phyloP scores from a whole-genome alignment of 2,797 vertebrate genomes.

The Nannoperca australis region DNA sequence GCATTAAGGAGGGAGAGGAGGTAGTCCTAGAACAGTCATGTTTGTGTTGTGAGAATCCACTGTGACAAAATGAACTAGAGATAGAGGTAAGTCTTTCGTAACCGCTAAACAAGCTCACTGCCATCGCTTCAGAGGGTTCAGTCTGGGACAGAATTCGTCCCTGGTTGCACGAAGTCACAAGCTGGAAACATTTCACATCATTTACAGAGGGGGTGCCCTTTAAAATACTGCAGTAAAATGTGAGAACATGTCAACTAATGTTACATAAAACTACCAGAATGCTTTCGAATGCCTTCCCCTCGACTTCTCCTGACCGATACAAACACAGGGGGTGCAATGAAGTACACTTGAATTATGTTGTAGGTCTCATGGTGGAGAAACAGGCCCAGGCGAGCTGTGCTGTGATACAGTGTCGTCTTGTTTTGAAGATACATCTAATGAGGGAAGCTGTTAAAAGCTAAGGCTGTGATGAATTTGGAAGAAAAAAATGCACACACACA shows the following conservation, averaged over 20 bases:
- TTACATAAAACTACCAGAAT: constrained; percentile 39
- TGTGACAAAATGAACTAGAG: constrained; percentile 32
- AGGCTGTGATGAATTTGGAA: constrained; percentile 59
- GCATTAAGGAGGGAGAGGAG: constrained; percentile 65
- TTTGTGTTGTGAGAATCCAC: constrained; percentile 49
- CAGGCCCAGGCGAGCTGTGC: constrained; percentile 15
- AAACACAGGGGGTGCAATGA: constrained; percentile 37
- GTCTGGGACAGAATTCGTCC: constrained; percentile 11
- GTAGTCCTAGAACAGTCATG: constrained; percentile 77
- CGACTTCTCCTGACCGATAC: constrained; percentile 28
- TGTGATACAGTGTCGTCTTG: constrained; percentile 23
- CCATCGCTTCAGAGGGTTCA: constrained; percentile 16
- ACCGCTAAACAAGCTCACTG: constrained; percentile 16
- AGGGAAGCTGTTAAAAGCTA: constrained; percentile 62
- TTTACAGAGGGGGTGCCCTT: constrained; percentile 43
- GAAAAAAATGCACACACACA: constrained; percentile 4
- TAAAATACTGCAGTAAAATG: constrained; percentile 58
- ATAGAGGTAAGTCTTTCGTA: constrained; percentile 15
- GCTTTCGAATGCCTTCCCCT: constrained; percentile 31
- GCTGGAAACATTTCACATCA: constrained; percentile 24
- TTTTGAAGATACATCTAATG: constrained; percentile 21
- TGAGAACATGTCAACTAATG: constrained; percentile 28
- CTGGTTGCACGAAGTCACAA: constrained; percentile 17
- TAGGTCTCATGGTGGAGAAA: constrained; percentile 24
- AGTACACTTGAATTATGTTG: constrained; percentile 53